Evolutionary conservation across 2,888 invertebrate species (phyloP), one percentile per base, ranked within the genome.

Genomic region (Tetragonula carbonaria): DNA sequence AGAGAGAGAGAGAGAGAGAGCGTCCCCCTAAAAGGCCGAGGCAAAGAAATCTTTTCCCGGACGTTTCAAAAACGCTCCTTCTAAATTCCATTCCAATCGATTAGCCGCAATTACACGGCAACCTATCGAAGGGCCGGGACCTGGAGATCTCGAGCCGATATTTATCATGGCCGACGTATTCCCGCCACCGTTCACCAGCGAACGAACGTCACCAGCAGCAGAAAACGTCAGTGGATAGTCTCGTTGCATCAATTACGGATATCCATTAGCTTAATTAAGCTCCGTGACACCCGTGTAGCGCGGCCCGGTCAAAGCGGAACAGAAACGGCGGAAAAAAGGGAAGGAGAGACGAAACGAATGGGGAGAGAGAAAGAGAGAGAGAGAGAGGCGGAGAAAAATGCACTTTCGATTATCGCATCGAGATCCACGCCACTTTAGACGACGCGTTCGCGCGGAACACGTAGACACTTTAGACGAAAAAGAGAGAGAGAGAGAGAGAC

Each of bases 251-350:
- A 90, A 90, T 90, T 91, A 88, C 86, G 88, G 79, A 78, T 90
- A 87, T 90, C 91, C 91, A 90, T 90, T 90, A 90, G 86, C 84
- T 88, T 91, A 86, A 90, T 90, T 91, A 90, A 89, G 82, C 82
- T 72, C 63, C 72, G 83, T 75, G 86, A 86, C 86, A 87, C 79
- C 67, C 78, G 80, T 67, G 74, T 62, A 67, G 76, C 78, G 77
- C 66, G 87, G 75, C n/a, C 50, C 77, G 72, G 45, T 65, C 87
- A 79, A 86, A 79, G 76, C 74, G 77, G 11, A 75, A 77, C 74
- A 65, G 74, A 50, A 23, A 45, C 53, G 55, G 55, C 23, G 53
- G 63, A 2, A 38, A 59, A 77, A 50, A 53, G 5, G 59, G 45
- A 55, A 33, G 28, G 28, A 28, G 28, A 28, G 28, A 23, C 33